Percentiles rank a stretch among this genome's conserved stretches.
Evolutionary conservation across 2,888 invertebrate species (phyloP).

Genomic region (Nysson spinosus): DNA sequence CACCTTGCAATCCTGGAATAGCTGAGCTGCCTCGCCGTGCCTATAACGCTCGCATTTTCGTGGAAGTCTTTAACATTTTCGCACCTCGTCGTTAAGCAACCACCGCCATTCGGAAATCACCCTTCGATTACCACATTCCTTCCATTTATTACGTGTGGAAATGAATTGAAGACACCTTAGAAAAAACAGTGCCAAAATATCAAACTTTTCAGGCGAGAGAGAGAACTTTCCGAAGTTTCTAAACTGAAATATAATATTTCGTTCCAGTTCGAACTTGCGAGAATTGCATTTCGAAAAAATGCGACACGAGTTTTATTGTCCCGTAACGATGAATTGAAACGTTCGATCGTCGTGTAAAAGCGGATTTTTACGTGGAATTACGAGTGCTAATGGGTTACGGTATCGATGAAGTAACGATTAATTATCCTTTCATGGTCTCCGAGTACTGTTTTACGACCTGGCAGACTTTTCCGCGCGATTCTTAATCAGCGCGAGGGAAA

Average conservation of each 20-base stretch:
- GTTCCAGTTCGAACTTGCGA: conserved; percentile 13
- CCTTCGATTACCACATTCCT: conserved; percentile 1
- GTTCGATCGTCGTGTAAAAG: too few relatives aligned
- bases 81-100: conserved; percentile 17
- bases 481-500: conserved; percentile 1
- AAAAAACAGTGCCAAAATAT: too few relatives aligned
- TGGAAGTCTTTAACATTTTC: conserved; percentile 54
- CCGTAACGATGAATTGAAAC: too few relatives aligned
- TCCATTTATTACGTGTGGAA: conserved; percentile 1
- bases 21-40: conserved; percentile 18
- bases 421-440: conserved; percentile 44
- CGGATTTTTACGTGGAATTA: too few relatives aligned
- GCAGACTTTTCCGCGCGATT: conserved; percentile 32
- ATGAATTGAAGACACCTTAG: too few relatives aligned
- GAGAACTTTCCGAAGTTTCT: too few relatives aligned
- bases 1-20: conserved; percentile 38
- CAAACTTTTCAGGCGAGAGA: too few relatives aligned
- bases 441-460: conserved; percentile 19
- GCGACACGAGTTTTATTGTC: too few relatives aligned
- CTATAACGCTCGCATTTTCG: conserved; percentile 41
- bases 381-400: too few relatives aligned
- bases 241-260: too few relatives aligned
- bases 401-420: conserved; percentile 36
- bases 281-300: conserved; percentile 23
- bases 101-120: conserved; percentile 8